phyloP scores from a whole-genome alignment of 2,797 vertebrate genomes.

The Sebastolobus altivelis region DNA sequence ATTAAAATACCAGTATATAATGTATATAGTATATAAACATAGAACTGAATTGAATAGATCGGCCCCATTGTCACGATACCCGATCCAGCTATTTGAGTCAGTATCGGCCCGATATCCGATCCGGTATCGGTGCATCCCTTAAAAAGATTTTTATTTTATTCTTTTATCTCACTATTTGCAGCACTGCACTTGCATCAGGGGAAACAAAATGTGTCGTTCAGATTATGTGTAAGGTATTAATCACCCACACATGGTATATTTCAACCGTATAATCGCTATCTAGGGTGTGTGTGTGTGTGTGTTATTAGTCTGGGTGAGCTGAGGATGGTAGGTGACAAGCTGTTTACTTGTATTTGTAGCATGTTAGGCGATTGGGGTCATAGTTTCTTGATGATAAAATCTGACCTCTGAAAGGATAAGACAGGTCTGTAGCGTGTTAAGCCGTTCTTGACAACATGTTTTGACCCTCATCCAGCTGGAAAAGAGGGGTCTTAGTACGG shows the following conservation, averaged over 20 bases:
- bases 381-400: conserved; percentile 35
- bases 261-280: not conserved
- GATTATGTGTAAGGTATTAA: not conserved
- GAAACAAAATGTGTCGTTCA: not conserved
- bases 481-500: not conserved
- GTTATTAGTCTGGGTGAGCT: not conserved
- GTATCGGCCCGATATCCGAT: no score
- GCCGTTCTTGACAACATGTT: conserved; percentile 49
- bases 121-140: no score
- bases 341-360: conserved; percentile 33
- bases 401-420: conserved; percentile 40
- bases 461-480: conserved; percentile 25
- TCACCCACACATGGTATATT: not conserved
- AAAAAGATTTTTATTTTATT: no score
- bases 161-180: not conserved
- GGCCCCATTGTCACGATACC: no score
- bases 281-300: not conserved
- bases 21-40: no score
- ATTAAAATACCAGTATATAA: no score
- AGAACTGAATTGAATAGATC: no score
- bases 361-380: conserved; percentile 10
- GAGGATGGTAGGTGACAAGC: not conserved
- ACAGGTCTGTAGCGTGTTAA: conserved; percentile 21
- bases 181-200: not conserved
- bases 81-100: no score